phyloP scores from a whole-genome alignment of 2,888 invertebrate species.

The Philopedon plagiatum region DNA sequence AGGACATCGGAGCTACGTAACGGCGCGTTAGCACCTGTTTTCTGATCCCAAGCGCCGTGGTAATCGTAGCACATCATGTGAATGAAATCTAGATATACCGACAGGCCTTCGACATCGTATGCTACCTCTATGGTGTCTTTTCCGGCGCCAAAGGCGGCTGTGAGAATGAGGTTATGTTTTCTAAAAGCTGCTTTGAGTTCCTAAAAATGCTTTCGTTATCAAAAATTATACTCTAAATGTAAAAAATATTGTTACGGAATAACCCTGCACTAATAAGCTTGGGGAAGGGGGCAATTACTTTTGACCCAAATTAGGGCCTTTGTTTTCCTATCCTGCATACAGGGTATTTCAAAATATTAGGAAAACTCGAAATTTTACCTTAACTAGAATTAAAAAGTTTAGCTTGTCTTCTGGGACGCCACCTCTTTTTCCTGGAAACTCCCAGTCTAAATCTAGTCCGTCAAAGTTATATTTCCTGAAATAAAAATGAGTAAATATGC shows the following conservation, averaged over 20 bases:
- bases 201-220: conserved; percentile 64
- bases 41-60: conserved; percentile 86
- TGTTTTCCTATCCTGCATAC: too few species aligned
- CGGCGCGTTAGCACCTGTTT: conserved; percentile 85
- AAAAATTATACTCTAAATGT: not conserved
- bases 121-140: conserved; percentile 82
- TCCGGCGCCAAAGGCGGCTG: conserved; percentile 87
- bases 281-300: too few species aligned
- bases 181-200: conserved; percentile 82
- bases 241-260: too few species aligned
- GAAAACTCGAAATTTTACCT: conserved; percentile 70
- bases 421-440: conserved; percentile 85
- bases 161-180: conserved; percentile 78
- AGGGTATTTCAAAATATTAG: too few species aligned
- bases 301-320: too few species aligned
- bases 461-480: conserved; percentile 81
- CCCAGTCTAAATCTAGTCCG: conserved; percentile 88
- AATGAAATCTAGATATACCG: conserved; percentile 78
- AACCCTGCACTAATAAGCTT: too few species aligned
- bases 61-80: conserved; percentile 94
- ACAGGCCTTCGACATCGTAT: conserved; percentile 82
- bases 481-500: conserved; percentile 57
- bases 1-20: conserved; percentile 74
- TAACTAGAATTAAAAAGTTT: conserved; percentile 83
- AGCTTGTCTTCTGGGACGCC: conserved; percentile 81